Evolutionary conservation across 2,888 invertebrate genomes (phyloP).

Genomic region (Entomobrya multifasciata): DNA sequence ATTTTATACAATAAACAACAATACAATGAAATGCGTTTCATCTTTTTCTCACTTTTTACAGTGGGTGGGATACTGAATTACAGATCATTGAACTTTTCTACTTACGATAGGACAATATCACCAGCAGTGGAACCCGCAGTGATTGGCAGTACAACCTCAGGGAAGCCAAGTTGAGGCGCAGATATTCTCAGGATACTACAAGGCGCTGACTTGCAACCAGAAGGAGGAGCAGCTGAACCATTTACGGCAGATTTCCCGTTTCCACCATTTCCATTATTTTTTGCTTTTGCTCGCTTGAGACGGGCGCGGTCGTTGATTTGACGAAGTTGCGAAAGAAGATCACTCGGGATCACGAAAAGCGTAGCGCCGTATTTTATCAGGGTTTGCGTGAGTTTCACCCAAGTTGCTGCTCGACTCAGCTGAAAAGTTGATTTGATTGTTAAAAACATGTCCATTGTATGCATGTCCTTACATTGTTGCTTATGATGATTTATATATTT

Average conservation of each 20-base stretch:
- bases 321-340: conserved; percentile 86
- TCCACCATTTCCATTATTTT: conserved; percentile 71
- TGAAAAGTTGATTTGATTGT: conserved; percentile 48
- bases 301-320: conserved; percentile 82
- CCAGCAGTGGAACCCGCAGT: conserved; percentile 82
- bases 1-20: not conserved
- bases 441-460: too few relatives aligned
- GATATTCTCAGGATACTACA: conserved; percentile 80
- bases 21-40: too few relatives aligned
- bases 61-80: not conserved
- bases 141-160: conserved; percentile 81
- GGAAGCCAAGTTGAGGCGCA: conserved; percentile 81
- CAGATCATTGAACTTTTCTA: conserved; percentile 49
- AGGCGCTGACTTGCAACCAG: conserved; percentile 77
- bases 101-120: conserved; percentile 82
- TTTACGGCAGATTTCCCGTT: conserved; percentile 69
- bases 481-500: not conserved
- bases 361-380: conserved; percentile 89
- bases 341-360: conserved; percentile 90
- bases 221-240: conserved; percentile 70
- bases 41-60: too few relatives aligned
- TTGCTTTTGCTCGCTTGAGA: conserved; percentile 79
- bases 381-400: conserved; percentile 86
- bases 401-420: conserved; percentile 88
- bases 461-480: not conserved